Conservation (phyloP, 1,140 invertebrate species). For the Pectinophora gossypiella region DNA sequence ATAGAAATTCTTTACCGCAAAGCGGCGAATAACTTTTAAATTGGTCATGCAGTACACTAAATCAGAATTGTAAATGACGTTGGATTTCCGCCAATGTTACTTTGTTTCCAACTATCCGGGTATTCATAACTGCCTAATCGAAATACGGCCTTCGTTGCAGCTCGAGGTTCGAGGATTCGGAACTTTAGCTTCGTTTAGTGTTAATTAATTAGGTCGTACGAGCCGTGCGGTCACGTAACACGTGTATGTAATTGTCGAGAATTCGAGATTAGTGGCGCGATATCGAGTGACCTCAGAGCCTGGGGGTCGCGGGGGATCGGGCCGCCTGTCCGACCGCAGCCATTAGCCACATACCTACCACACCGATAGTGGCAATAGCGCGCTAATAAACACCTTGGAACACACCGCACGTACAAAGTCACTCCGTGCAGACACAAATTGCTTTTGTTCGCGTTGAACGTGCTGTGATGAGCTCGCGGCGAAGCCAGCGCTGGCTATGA, state of each 20-base stretch:
- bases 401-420: conserved; percentile 4
- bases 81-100: conserved; percentile 64
- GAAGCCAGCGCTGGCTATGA: too few species aligned
- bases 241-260: background rate
- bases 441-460: conserved; percentile 1
- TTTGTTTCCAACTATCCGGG: conserved; percentile 54
- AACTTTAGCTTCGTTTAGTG: background rate
- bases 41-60: conserved; percentile 43
- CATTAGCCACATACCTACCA: background rate
- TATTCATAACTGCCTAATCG: conserved; percentile 45
- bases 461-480: too few species aligned
- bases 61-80: conserved; percentile 59
- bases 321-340: background rate
- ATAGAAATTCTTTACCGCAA: conserved; percentile 23
- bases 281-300: conserved; percentile 2
- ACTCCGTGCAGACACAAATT: conserved; percentile 4
- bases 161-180: conserved; percentile 19
- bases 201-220: background rate
- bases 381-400: background rate
- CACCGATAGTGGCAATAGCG: background rate
- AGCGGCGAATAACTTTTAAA: conserved; percentile 26
- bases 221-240: background rate
- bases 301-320: background rate
- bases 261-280: conserved; percentile 1
- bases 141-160: conserved; percentile 35